phyloP scores from a whole-genome alignment of 2,113 vertebrate species.

The Hemichromis elongatus region DNA sequence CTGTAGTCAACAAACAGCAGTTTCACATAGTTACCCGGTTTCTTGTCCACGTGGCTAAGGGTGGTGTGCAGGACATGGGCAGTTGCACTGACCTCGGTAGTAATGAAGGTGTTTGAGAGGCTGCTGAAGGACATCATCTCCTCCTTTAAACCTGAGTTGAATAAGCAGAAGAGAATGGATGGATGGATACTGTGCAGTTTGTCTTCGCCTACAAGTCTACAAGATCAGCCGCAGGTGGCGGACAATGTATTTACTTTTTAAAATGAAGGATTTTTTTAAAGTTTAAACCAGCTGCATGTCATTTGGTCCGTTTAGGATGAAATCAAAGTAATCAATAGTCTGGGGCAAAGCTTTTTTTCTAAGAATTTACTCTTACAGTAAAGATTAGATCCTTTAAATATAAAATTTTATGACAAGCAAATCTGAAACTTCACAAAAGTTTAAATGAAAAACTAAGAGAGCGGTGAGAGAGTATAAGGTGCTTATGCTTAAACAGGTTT shows the following conservation, averaged over 20 bases:
- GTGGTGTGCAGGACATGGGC: no score
- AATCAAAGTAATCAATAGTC: background rate
- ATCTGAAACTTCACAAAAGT: background rate
- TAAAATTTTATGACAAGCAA: background rate
- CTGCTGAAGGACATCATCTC: no score
- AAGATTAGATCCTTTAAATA: background rate
- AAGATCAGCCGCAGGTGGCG: background rate
- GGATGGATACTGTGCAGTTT: background rate
- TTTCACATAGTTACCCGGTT: no score
- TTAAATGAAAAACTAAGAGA: background rate
- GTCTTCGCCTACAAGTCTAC: background rate
- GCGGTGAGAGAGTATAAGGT: background rate
- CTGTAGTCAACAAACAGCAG: no score
- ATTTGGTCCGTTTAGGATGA: background rate
- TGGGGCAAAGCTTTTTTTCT: accelerated
- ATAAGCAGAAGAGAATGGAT: background rate
- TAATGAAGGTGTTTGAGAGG: no score
- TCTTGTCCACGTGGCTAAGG: no score
- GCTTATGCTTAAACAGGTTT: background rate
- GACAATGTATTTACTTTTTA: background rate
- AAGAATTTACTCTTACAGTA: background rate
- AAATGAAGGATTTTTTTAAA: background rate
- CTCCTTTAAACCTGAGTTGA: background rate
- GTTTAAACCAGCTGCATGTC: background rate
- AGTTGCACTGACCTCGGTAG: no score